Evolutionary conservation across 2,113 vertebrate genomes (phyloP).

Genomic region (Bambusicola thoracicus): DNA sequence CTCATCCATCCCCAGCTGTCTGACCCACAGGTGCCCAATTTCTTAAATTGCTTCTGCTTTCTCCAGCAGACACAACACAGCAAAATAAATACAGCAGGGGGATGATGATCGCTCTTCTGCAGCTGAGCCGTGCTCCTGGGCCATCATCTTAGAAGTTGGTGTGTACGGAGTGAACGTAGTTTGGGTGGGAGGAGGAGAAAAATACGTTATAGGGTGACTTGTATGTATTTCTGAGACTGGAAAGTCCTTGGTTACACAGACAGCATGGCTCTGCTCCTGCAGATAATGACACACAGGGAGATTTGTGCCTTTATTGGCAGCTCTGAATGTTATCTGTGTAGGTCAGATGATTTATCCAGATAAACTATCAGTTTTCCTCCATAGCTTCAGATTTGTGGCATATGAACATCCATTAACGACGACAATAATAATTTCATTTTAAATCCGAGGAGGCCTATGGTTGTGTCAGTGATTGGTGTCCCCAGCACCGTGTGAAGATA

Average conservation of each 20-base stretch:
- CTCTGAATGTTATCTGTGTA: not conserved
- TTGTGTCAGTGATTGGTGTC: not conserved
- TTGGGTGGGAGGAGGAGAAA: constrained; percentile 4
- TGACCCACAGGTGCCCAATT: constrained; percentile 39
- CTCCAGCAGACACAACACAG: constrained; percentile 9
- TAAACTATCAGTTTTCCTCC: not conserved
- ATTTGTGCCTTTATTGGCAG: not conserved
- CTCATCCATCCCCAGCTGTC: not conserved
- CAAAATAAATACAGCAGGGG: not conserved
- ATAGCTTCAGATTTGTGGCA: not conserved
- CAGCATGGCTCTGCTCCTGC: not conserved
- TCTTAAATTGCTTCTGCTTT: not conserved
- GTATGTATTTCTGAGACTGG: not conserved
- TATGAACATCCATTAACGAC: not conserved
- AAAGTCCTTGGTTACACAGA: not conserved
- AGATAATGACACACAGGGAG: not conserved
- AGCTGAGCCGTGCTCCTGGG: not conserved
- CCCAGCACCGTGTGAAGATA: not conserved
- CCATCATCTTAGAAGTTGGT: constrained; percentile 4
- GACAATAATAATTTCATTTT: constrained; percentile 14
- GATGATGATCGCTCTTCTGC: not conserved
- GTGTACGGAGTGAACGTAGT: not conserved
- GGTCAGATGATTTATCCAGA: not conserved
- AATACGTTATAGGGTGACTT: not conserved
- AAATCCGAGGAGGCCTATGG: not conserved